Conservation (phyloP, 2,113 vertebrate species). For the Bothrops jararaca region DNA sequence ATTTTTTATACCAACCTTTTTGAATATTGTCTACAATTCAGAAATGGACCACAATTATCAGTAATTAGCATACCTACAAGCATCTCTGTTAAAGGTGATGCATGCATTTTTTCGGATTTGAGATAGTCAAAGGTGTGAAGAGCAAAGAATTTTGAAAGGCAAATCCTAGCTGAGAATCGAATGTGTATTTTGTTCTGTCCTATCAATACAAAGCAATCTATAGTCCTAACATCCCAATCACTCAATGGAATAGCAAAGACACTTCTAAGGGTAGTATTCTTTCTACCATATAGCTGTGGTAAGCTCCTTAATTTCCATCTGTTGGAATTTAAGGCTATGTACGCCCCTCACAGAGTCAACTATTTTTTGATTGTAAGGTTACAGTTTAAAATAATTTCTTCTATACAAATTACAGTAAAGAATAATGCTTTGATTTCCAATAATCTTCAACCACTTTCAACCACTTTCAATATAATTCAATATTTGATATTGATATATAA, state of each 20-base stretch:
- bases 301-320: neutral
- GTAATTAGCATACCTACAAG: neutral
- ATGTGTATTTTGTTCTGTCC: neutral
- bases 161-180: neutral
- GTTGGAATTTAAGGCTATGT: neutral
- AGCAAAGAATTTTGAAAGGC: neutral
- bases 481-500: neutral
- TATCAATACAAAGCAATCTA: neutral
- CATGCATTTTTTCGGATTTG: neutral
- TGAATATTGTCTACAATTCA: neutral
- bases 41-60: neutral
- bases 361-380: neutral
- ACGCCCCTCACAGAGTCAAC: neutral
- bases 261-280: neutral
- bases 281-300: neutral
- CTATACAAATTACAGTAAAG: neutral
- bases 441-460: neutral
- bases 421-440: neutral
- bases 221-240: neutral
- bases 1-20: neutral
- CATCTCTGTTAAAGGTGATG: neutral
- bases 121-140: neutral
- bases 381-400: neutral
- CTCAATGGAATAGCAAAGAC: neutral
- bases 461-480: neutral